Evolutionary conservation across 2,797 vertebrate genomes (phyloP).

Genomic region (Urosaurus nigricauda): DNA sequence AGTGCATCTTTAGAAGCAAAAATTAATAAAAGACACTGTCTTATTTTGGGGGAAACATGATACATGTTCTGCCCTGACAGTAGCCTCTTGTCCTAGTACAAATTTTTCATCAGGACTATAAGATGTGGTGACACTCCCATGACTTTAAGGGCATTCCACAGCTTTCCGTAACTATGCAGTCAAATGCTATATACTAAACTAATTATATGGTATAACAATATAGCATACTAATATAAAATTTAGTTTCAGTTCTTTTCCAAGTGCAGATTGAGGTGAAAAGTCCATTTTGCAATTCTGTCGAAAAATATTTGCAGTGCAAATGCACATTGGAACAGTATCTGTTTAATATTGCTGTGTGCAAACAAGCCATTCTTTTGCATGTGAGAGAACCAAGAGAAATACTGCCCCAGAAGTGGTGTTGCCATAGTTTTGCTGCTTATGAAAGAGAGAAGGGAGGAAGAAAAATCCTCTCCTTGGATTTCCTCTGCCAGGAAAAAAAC

Average conservation of each 20-base stretch:
- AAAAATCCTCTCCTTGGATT: constrained; percentile 39
- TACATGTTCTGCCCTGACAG: too few species aligned
- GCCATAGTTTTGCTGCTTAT: constrained; percentile 64
- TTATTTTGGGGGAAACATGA: too few species aligned
- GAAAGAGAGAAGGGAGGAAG: constrained; percentile 27
- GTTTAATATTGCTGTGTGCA: constrained; percentile 39
- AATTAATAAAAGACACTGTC: too few species aligned
- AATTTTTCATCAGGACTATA: too few species aligned
- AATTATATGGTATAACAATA: too few species aligned
- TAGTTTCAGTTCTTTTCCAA: neutral
- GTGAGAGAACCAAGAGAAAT: constrained; percentile 41
- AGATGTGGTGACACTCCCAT: too few species aligned
- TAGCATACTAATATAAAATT: neutral
- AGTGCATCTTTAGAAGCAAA: too few species aligned
- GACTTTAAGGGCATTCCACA: too few species aligned
- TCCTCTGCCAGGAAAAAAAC: constrained; percentile 63
- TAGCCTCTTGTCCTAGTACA: too few species aligned
- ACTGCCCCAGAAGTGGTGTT: constrained; percentile 66
- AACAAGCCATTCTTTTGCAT: constrained; percentile 38
- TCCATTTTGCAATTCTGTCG: neutral
- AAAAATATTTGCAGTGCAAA: neutral
- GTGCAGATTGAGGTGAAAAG: neutral
- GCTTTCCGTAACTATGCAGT: too few species aligned
- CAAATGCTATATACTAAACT: too few species aligned
- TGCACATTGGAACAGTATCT: constrained; percentile 23